These are phyloP conservation scores for Zhuqinia jingwanae DNA, from an alignment of 2,888 invertebrate species.

Conservation along the genomic window DNA sequence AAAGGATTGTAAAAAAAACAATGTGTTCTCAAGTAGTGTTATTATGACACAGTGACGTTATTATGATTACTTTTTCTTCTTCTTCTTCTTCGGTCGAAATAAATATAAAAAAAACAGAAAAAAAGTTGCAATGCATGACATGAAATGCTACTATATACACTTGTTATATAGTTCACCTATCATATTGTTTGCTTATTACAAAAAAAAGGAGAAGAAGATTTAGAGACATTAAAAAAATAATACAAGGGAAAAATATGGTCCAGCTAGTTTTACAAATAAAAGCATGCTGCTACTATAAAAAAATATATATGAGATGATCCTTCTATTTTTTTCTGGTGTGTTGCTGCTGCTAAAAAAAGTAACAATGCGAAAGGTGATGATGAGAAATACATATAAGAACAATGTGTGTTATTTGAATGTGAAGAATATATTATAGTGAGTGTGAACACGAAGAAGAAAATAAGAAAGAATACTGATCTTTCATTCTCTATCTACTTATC, in stretches of 20 bases:
- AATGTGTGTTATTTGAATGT: too few species aligned
- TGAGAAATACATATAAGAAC: too few species aligned
- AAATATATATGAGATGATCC: conserved; percentile 21
- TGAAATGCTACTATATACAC: background rate
- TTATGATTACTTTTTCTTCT: conserved; percentile 46
- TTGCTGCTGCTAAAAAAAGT: too few species aligned
- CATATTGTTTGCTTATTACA: too few species aligned
- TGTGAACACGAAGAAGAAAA: conserved; percentile 25
- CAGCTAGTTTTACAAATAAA: background rate
- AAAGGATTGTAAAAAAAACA: conserved; percentile 36
- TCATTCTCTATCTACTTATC: background rate
- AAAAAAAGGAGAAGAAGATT: too few species aligned
- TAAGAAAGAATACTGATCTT: background rate
- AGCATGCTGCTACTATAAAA: background rate
- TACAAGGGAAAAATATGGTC: background rate
- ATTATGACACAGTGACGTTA: conserved; percentile 48
- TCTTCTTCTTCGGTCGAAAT: background rate
- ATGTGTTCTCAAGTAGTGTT: conserved; percentile 28
- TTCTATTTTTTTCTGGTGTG: too few species aligned
- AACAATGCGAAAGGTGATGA: too few species aligned
- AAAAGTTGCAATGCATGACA: conserved; percentile 20
- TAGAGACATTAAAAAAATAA: background rate
- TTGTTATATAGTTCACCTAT: background rate
- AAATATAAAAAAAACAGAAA: too few species aligned
- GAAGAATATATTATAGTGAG: background rate